These are phyloP conservation scores for Nothoprocta perdicaria DNA, from an alignment of 2,113 vertebrate genomes.

Conservation along the genomic window DNA sequence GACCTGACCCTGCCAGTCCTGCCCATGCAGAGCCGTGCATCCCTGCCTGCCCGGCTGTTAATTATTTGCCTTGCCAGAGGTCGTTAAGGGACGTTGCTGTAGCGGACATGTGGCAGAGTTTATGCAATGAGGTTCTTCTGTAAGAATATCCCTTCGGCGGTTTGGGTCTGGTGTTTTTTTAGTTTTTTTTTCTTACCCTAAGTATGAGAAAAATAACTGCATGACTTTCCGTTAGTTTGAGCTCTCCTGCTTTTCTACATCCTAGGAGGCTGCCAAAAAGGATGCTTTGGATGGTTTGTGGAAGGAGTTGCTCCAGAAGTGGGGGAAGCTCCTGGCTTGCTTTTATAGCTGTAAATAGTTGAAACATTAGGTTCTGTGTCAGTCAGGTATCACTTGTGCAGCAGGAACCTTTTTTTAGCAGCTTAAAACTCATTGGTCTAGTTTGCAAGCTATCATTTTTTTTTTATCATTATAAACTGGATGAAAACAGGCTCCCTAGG, in stretches of 20 bases:
- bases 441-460: neutral
- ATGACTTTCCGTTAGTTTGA: slow-evolving; percentile 71
- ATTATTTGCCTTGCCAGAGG: slow-evolving; percentile 44
- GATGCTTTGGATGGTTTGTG: slow-evolving; percentile 77
- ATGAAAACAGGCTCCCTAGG: neutral
- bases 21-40: neutral
- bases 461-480: neutral
- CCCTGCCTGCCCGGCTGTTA: neutral
- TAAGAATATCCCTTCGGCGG: slow-evolving; percentile 60
- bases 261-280: slow-evolving; percentile 72
- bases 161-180: slow-evolving; percentile 64
- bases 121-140: slow-evolving; percentile 68
- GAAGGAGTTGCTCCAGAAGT: slow-evolving; percentile 75
- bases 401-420: slow-evolving; percentile 22
- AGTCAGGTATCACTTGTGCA: slow-evolving; percentile 55
- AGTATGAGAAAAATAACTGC: slow-evolving; percentile 69
- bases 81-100: slow-evolving; percentile 65
- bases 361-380: slow-evolving; percentile 66
- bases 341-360: slow-evolving; percentile 71
- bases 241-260: slow-evolving; percentile 76
- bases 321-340: slow-evolving; percentile 42
- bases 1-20: neutral
- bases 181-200: slow-evolving; percentile 51
- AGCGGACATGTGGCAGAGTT: slow-evolving; percentile 49
- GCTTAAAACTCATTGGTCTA: neutral